These are phyloP conservation scores for Caretta caretta DNA, from an alignment of 2,113 vertebrate genomes.

Conservation along the genomic window DNA sequence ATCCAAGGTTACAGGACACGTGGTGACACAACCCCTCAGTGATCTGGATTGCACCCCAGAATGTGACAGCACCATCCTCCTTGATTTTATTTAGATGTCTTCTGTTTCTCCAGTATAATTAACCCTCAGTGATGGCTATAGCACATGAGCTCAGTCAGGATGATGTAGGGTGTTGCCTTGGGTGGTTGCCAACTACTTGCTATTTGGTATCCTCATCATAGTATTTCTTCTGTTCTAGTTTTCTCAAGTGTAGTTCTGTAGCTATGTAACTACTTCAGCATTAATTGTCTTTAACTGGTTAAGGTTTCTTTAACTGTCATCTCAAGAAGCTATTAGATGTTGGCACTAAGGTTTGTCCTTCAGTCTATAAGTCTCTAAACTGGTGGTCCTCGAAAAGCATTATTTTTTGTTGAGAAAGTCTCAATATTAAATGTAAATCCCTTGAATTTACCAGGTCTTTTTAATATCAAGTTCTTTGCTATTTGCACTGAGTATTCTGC, in stretches of 20 bases:
- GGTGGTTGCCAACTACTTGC: background rate
- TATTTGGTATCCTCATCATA: accelerated
- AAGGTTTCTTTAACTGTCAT: background rate
- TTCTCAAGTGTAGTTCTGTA: background rate
- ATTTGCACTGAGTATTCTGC: background rate
- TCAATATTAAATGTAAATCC: background rate
- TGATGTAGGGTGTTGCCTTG: background rate
- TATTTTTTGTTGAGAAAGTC: background rate
- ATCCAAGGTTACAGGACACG: background rate
- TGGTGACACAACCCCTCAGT: background rate
- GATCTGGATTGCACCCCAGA: background rate
- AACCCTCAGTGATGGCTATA: background rate
- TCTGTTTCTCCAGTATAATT: accelerated
- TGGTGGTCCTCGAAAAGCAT: background rate
- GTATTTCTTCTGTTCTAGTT: background rate
- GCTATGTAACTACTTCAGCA: background rate
- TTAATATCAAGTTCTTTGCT: background rate
- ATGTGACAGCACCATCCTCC: background rate
- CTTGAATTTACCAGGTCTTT: constrained; percentile 10
- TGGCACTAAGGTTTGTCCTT: background rate
- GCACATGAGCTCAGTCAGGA: background rate
- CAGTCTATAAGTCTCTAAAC: background rate
- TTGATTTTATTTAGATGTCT: background rate
- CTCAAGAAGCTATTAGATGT: background rate
- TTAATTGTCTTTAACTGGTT: background rate